phyloP scores from a whole-genome alignment of 2,888 invertebrate species.

The Acleris holmiana region DNA sequence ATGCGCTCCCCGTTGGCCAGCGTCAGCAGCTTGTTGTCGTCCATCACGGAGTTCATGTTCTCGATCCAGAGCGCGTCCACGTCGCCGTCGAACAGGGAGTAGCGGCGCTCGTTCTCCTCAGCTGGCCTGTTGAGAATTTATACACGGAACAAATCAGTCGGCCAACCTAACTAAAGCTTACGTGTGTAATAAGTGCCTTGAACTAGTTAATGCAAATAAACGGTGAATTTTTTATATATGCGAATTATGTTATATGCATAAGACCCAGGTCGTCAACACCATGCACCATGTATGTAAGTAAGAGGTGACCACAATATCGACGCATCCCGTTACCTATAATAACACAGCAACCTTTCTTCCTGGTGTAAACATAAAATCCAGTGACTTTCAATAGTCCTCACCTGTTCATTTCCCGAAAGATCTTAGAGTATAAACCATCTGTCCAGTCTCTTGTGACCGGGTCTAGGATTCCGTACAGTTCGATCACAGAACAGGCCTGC shows the following conservation, averaged over 20 bases:
- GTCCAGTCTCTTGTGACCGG: constrained; percentile 96
- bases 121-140: constrained; percentile 85
- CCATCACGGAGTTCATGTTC: constrained; percentile 99
- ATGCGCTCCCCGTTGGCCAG: constrained; percentile 96
- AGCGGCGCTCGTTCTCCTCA: constrained; percentile 89
- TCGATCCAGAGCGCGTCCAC: constrained; percentile 98
- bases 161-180: too few species aligned
- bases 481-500: constrained; percentile 93
- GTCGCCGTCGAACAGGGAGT: constrained; percentile 96
- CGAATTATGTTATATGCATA: too few species aligned
- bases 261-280: too few species aligned
- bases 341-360: too few species aligned
- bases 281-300: too few species aligned
- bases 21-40: constrained; percentile 95
- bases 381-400: constrained; percentile 77
- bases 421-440: constrained; percentile 94
- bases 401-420: constrained; percentile 95
- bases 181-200: too few species aligned
- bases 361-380: too few species aligned
- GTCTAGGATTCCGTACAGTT: constrained; percentile 94
- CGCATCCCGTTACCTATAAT: too few species aligned
- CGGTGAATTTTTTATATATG: too few species aligned
- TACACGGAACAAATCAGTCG: too few species aligned
- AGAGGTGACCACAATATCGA: too few species aligned
- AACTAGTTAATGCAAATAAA: too few species aligned